These are phyloP conservation scores for Diuraphis noxia DNA, from an alignment of 1,140 invertebrate genomes.

Conservation along the genomic window DNA sequence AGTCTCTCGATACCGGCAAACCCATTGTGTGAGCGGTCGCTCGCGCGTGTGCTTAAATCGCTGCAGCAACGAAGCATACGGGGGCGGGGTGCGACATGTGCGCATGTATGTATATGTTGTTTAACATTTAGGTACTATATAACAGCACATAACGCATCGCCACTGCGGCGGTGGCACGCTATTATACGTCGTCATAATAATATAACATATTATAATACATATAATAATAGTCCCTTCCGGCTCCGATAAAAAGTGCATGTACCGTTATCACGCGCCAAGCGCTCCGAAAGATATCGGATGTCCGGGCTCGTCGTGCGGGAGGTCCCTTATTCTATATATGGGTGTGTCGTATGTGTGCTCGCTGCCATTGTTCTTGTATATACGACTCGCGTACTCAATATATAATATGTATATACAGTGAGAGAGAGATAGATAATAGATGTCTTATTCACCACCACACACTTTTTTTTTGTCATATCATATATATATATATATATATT, in stretches of 20 bases:
- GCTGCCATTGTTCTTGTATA: background rate
- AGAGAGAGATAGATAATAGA: no score
- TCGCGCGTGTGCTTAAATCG: background rate
- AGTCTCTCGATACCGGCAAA: background rate
- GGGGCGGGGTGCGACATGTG: no score
- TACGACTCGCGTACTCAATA: background rate
- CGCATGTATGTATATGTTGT: background rate
- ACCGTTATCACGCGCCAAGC: background rate
- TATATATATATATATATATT: background rate
- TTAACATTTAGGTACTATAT: background rate
- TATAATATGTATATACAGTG: background rate
- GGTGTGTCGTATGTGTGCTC: background rate
- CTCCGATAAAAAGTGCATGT: background rate
- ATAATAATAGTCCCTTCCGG: conserved; percentile 35
- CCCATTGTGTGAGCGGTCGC: background rate
- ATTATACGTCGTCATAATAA: background rate
- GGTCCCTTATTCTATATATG: background rate
- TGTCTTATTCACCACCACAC: background rate
- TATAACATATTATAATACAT: background rate
- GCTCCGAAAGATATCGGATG: conserved; percentile 18
- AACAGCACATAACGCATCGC: background rate
- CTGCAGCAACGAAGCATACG: no score
- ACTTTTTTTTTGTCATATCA: background rate
- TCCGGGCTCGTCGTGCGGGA: conserved; percentile 5
- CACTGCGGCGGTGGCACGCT: no score